Conservation (phyloP, 2,888 invertebrate species). For the Anodontia alba region DNA sequence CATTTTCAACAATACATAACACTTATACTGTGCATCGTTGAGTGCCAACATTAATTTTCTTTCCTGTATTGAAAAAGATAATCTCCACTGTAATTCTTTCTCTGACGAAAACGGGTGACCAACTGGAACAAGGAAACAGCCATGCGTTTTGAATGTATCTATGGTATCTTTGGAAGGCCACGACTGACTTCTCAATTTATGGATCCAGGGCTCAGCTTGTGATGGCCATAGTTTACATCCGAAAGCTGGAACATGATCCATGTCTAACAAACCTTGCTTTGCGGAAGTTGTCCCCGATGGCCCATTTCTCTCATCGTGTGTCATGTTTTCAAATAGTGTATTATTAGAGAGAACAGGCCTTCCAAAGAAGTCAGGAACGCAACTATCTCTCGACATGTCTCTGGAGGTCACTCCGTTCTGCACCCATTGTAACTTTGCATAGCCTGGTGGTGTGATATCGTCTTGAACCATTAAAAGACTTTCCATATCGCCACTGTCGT, state of each 20-base stretch:
- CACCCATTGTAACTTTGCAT: neutral
- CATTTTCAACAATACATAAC: constrained; percentile 10
- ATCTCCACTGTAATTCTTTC: neutral
- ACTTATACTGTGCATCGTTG: neutral
- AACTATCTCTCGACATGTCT: neutral
- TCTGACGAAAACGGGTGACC: neutral
- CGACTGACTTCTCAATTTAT: neutral
- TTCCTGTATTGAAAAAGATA: constrained; percentile 7
- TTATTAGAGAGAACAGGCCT: neutral
- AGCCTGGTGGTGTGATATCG: neutral
- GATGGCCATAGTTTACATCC: neutral
- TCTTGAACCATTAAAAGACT: neutral
- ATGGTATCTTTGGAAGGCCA: constrained; percentile 16
- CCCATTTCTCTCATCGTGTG: neutral
- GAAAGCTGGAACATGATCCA: neutral
- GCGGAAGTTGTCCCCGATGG: neutral
- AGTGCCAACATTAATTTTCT: neutral
- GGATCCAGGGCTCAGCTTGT: neutral
- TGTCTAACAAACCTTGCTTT: neutral
- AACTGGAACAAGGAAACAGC: neutral
- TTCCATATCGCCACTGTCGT: neutral
- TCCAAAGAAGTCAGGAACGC: neutral
- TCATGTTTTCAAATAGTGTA: neutral
- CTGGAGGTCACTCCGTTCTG: neutral
- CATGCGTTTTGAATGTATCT: neutral